Evolutionary conservation across 1,140 invertebrate species (phyloP).

Genomic region (Apis florea): DNA sequence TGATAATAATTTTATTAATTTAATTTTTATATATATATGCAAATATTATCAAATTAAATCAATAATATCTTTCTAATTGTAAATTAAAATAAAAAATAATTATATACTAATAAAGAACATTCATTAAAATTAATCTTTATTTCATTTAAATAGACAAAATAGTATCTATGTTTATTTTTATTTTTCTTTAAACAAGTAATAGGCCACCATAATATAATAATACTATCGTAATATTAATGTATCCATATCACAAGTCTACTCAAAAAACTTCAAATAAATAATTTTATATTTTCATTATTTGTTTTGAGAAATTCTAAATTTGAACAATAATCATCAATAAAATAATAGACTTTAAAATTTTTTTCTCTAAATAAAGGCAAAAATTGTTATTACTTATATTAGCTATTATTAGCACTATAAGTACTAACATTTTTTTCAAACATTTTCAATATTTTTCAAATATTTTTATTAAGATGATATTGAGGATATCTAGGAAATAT

Average conservation of each 20-base stretch:
- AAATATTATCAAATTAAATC: not conserved
- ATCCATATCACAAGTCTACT: slow-evolving; percentile 55
- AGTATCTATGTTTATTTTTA: slow-evolving; percentile 2
- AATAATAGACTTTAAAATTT: slow-evolving; percentile 31
- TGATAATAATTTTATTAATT: slow-evolving; percentile 19
- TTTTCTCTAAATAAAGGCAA: not conserved
- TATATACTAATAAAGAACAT: not conserved
- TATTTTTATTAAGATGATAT: not conserved
- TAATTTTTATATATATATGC: slow-evolving; percentile 21
- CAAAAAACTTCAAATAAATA: slow-evolving; percentile 42
- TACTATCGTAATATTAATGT: slow-evolving; percentile 47
- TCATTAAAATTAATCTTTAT: not conserved
- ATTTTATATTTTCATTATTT: slow-evolving; percentile 28
- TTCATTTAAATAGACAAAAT: slow-evolving; percentile 3
- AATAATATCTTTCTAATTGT: not conserved
- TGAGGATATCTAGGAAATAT: slow-evolving; percentile 14
- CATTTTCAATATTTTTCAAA: not conserved
- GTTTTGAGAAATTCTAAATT: slow-evolving; percentile 32
- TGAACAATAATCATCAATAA: slow-evolving; percentile 24
- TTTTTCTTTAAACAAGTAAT: slow-evolving; percentile 28
- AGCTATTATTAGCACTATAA: not conserved
- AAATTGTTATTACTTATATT: slow-evolving; percentile 19
- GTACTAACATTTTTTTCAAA: slow-evolving; percentile 3
- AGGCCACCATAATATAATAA: slow-evolving; percentile 40
- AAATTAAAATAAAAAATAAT: not conserved